Evolutionary conservation across 2,797 vertebrate genomes (phyloP).

Genomic region (Fratercula arctica): DNA sequence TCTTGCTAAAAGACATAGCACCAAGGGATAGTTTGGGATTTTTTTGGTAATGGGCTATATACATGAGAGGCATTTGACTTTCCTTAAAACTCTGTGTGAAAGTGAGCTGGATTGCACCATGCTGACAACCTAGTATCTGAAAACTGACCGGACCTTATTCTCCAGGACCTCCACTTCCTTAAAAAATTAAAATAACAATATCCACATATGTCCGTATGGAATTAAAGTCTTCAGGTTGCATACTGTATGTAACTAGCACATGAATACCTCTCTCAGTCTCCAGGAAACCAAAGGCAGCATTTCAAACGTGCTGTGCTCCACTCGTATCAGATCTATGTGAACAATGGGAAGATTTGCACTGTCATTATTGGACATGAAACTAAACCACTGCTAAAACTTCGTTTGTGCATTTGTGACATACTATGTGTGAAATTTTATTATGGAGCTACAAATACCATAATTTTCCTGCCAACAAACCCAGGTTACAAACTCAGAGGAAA

Average conservation of each 20-base stretch:
- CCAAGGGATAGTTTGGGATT: too few relatives aligned
- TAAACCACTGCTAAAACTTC: not conserved
- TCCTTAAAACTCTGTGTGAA: not conserved
- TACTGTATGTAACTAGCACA: not conserved
- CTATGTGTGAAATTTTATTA: not conserved
- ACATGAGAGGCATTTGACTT: not conserved
- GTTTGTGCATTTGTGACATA: not conserved
- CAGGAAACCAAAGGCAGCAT: not conserved
- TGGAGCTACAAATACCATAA: not conserved
- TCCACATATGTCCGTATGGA: not conserved
- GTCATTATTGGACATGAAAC: not conserved
- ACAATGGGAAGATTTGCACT: not conserved
- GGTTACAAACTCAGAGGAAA: not conserved
- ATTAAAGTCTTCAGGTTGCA: not conserved
- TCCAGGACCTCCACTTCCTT: not conserved
- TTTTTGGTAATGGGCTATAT: not conserved
- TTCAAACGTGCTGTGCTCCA: accelerated
- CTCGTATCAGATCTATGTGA: not conserved
- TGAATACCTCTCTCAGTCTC: not conserved
- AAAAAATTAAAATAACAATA: not conserved
- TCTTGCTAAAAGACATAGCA: not conserved
- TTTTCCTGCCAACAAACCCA: not conserved
- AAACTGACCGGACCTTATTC: not conserved
- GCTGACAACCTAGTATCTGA: not conserved
- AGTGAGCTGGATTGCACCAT: not conserved